Evolutionary conservation across 2,113 vertebrate genomes (phyloP).

Genomic region (Phasianus colchicus): DNA sequence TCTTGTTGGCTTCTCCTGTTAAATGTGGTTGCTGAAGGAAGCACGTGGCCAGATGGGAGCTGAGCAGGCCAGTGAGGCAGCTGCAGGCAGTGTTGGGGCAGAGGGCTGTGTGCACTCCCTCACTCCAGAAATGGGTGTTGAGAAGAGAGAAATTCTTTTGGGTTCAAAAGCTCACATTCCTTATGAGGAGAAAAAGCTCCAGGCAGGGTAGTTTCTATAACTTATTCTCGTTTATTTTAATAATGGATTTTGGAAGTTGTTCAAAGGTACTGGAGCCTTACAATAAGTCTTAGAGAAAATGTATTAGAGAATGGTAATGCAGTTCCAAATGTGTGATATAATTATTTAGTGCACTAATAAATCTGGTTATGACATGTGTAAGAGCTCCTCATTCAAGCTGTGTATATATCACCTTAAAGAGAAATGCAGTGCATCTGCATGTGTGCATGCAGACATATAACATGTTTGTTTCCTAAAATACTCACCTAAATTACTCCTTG

Average conservation of each 20-base stretch:
- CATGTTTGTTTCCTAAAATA: not conserved
- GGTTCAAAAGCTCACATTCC: not conserved
- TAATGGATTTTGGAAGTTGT: slow-evolving; percentile 32
- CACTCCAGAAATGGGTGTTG: not conserved
- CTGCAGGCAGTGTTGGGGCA: not conserved
- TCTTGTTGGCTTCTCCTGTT: not conserved
- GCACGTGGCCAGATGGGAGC: not conserved
- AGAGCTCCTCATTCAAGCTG: not conserved
- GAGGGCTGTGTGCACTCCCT: not conserved
- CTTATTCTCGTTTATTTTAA: slow-evolving; percentile 53
- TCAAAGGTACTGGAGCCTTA: slow-evolving; percentile 35
- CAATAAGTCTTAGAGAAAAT: slow-evolving; percentile 41
- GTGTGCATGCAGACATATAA: not conserved
- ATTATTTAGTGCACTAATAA: not conserved
- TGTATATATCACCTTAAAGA: not conserved
- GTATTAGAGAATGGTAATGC: not conserved
- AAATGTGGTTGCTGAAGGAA: not conserved
- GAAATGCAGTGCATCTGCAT: not conserved
- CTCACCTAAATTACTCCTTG: not conserved
- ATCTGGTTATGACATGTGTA: not conserved
- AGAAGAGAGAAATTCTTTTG: not conserved
- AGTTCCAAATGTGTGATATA: slow-evolving; percentile 27
- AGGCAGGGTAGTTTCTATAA: too few relatives aligned
- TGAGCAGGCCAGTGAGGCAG: not conserved
- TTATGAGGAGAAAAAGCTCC: not conserved